Evolutionary conservation across 2,113 vertebrate species (phyloP), one percentile per base, ranked within the genome.

Genomic region (Bambusicola thoracicus): DNA sequence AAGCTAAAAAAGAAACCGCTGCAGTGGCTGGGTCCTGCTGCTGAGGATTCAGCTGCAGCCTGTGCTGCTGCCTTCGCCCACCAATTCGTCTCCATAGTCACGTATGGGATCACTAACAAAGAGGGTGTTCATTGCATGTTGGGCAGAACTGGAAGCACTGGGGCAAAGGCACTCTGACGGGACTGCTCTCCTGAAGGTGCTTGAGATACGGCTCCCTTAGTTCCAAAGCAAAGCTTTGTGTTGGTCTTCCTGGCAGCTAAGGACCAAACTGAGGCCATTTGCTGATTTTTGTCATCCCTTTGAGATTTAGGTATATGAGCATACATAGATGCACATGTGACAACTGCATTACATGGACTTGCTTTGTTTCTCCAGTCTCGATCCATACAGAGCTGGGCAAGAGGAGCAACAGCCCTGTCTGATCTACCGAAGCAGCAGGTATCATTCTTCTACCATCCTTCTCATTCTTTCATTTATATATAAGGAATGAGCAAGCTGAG

Each of bases 1-100:
- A 48, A 95, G 97, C 95, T 93, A 83, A 95, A 97, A 97, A 91
- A 90, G 85, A 93, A 91, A 68, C 90, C 34, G 80, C 69, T 6
- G 2, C 66, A 61, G 81, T 74, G 90, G 81, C 75, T 87, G 80
- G 69, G 59, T 44, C 61, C 9, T 4, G 41, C 55, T 90, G 30
- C 69, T 41, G 56, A 36, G 76, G 72, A 62, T 75, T 92, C 70
- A 67, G 95, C 92, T 93, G 92, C 85, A 95, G 68, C 76, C 69
- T 63, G 2, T 1, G 40, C 58, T 34, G 63, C 17, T 61, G 79
- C 21, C 67, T 70, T 68, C 59, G 51, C 81, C 87, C 83, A 74
- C 56, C 58, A 13, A 5, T 18, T 56, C 51, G 40, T 72, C 46
- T 69, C 72, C 18, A 8, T 13, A 15, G 58, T 46, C 10, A 15